Percentiles rank a stretch among this genome's conserved stretches.
Conservation (phyloP, 2,797 vertebrate genomes). For the Chloroceryle amazona region DNA sequence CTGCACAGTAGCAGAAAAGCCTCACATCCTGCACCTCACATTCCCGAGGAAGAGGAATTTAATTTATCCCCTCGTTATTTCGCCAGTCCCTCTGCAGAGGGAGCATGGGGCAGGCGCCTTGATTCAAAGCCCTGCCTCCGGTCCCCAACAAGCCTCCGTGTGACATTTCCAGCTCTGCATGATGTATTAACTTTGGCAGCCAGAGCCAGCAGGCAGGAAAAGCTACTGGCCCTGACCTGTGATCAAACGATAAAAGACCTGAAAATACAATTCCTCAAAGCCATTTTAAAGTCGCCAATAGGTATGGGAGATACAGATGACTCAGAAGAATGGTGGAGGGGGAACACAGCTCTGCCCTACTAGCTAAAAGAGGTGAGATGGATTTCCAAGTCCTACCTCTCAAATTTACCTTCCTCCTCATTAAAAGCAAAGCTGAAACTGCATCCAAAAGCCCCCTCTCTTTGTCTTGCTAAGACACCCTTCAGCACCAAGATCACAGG, state of each 20-base stretch:
- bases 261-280: slow-evolving; percentile 32
- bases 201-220: slow-evolving; percentile 31
- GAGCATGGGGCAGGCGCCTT: neutral
- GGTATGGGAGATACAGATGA: neutral
- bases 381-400: neutral
- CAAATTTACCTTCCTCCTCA: fast-evolving
- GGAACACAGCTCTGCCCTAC: neutral
- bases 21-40: fast-evolving
- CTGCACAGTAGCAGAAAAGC: neutral
- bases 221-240: slow-evolving; percentile 1
- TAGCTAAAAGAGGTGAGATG: neutral
- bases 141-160: fast-evolving
- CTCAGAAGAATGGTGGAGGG: fast-evolving
- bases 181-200: slow-evolving; percentile 32
- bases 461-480: neutral
- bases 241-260: neutral
- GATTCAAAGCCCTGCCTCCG: neutral
- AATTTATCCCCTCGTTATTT: neutral
- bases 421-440: neutral
- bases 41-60: fast-evolving
- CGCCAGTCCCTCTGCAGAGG: neutral
- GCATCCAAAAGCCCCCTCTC: neutral
- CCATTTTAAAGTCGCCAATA: neutral
- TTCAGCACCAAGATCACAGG: neutral
- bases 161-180: neutral